Base-by-base conservation (phyloP, 1,140 invertebrate species). In the Adoxophyes honmai region DNA sequence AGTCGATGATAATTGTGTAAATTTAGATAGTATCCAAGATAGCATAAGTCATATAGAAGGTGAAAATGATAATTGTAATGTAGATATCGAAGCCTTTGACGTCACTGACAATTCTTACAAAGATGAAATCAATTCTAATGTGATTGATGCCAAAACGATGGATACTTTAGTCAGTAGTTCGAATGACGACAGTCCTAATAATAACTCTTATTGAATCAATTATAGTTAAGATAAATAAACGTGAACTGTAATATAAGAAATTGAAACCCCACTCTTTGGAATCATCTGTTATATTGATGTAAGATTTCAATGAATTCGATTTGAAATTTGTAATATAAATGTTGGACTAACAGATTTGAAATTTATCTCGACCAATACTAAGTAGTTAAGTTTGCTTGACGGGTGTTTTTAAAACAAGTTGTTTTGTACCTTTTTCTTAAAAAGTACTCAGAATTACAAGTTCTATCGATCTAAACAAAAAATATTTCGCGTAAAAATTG, bases 81-180 rank as follows among this genome's bases (percentile, higher is more conserved):
- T 59, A 58, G 44, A 57, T 16, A 58, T 56, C 35, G 54, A 64
- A 34, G 53, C 35, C 21, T 57, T 42, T 42, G 52, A 73, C 64
- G 48, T 66, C 38, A 60, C 62, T 57, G 61, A 64, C 57, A 70
- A 75, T 59, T 72, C 68, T 57, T 62, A 48, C 59, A 76, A 73
- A 59, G 78, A 78, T 70, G 81, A 81, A 77, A 84, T 86, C 14
- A 86, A 86, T 72, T 85, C 75, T 18, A 88, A 88, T 70, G 48
- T 79, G 35, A 68, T 79, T 55, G 75, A 81, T 44, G 64, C 57
- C 16, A 73, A 71, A 53, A 66, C 64, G 35, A 58, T 60, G 13
- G 70, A 75, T 34, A 72, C 69, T 70, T 10, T 70, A 55, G 58
- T 70, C 34, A 68, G 58, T 55, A 73, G 63, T 66, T 73, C 78